These are phyloP conservation scores for Dendronephthya gigantea DNA, from an alignment of 64 coral and sea anemone genomes.

Conservation along the genomic window DNA sequence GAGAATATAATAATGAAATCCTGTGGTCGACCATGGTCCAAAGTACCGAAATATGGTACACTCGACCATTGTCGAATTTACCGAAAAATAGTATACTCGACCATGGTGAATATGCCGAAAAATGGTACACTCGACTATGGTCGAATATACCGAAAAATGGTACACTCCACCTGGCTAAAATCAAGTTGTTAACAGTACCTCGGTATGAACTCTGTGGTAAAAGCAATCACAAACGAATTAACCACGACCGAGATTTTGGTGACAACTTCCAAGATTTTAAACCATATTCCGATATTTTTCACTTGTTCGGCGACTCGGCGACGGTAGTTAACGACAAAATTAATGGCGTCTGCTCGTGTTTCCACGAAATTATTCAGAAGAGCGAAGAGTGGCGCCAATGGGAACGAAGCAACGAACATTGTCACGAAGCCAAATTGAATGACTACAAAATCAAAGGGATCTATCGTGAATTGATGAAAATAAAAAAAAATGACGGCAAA, in stretches of 20 bases:
- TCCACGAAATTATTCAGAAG: slow-evolving; percentile 75
- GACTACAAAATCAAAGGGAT: slow-evolving; percentile 33
- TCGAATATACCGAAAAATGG: too few species aligned
- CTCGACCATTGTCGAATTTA: too few species aligned
- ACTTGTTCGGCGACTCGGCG: slow-evolving; percentile 60
- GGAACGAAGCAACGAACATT: slow-evolving; percentile 97
- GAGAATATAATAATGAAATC: background rate
- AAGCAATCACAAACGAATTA: slow-evolving; percentile 87
- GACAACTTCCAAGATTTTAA: slow-evolving; percentile 69
- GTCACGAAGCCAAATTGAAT: slow-evolving; percentile 97
- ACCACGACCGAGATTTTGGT: slow-evolving; percentile 72
- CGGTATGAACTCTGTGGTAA: slow-evolving; percentile 91
- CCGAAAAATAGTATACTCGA: too few species aligned
- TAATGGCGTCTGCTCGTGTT: slow-evolving; percentile 64
- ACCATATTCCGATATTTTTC: slow-evolving; percentile 88
- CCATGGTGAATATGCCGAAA: too few species aligned
- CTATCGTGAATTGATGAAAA: too few species aligned
- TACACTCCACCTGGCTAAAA: too few species aligned
- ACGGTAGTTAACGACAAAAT: slow-evolving; percentile 84
- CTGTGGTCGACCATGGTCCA: background rate
- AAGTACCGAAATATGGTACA: too few species aligned
- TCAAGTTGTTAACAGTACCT: slow-evolving; percentile 9
- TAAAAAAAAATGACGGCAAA: too few species aligned
- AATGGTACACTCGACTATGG: too few species aligned
- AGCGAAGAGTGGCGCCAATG: slow-evolving; percentile 78